phyloP scores from a whole-genome alignment of 37 sponge, comb jelly and placozoan genomes.

The Beroe ovata region DNA sequence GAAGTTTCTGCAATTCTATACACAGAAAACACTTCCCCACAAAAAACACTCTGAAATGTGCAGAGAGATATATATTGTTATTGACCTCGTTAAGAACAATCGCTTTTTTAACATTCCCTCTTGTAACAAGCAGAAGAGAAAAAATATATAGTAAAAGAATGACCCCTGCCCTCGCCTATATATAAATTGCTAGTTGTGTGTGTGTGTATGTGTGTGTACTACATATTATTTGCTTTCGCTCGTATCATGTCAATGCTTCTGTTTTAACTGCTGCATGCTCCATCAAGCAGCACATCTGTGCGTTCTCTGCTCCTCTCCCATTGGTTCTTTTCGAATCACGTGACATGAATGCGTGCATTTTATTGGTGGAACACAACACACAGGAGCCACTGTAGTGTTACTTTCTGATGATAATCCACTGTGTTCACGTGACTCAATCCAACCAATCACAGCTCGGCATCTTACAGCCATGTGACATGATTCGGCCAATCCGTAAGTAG shows the following conservation, averaged over 20 bases:
- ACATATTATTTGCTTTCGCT: neutral
- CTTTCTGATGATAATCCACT: conserved; percentile 22
- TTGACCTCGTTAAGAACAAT: too few species aligned
- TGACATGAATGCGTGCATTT: neutral
- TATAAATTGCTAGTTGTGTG: too few species aligned
- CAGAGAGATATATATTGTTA: too few species aligned
- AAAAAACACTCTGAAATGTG: too few species aligned
- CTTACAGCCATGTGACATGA: neutral
- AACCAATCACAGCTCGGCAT: conserved; percentile 1
- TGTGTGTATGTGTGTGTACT: too few species aligned
- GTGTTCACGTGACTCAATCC: neutral
- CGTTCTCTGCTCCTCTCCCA: conserved; percentile 21
- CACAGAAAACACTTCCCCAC: too few species aligned
- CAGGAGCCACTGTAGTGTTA: conserved; percentile 29
- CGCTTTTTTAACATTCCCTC: too few species aligned
- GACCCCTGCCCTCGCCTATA: too few species aligned
- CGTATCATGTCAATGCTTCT: neutral
- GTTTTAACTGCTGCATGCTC: conserved; percentile 41
- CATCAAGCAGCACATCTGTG: conserved; percentile 49
- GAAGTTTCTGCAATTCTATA: too few species aligned
- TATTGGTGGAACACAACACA: conserved; percentile 3
- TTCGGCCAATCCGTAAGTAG: neutral
- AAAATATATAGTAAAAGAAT: too few species aligned
- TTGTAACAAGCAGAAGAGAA: too few species aligned
- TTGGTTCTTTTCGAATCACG: conserved; percentile 2